Evolutionary conservation across 2,888 invertebrate genomes (phyloP).

Genomic region (Chelonus formosanus): DNA sequence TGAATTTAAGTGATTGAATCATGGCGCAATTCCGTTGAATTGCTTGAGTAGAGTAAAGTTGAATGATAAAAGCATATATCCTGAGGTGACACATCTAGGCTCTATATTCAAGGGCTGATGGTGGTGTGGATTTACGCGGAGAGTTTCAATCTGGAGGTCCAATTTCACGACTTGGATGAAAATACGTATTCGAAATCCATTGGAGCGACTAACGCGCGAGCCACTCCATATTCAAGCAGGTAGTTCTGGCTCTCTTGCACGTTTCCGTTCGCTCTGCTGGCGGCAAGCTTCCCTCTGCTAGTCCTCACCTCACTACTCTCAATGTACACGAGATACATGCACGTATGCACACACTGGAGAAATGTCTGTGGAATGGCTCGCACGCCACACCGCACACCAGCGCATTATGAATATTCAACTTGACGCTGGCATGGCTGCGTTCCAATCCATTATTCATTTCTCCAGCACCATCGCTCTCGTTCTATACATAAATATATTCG

Average conservation of each 20-base stretch:
- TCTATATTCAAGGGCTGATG: background rate
- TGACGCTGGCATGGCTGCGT: constrained; percentile 58
- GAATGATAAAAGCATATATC: background rate
- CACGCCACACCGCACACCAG: constrained; percentile 36
- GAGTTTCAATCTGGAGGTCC: constrained; percentile 50
- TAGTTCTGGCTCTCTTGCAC: constrained; percentile 35
- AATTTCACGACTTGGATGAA: constrained; percentile 48
- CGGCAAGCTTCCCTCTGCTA: constrained; percentile 12
- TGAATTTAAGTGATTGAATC: constrained; percentile 1
- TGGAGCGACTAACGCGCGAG: constrained; percentile 45
- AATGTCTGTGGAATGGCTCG: constrained; percentile 5
- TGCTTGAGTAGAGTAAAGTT: background rate
- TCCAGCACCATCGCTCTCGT: constrained; percentile 51
- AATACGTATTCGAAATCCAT: constrained; percentile 45
- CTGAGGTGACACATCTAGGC: constrained; percentile 1
- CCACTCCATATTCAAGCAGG: constrained; percentile 50
- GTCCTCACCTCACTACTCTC: constrained; percentile 24
- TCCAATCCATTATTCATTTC: constrained; percentile 64
- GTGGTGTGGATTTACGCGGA: constrained; percentile 11
- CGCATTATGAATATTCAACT: constrained; percentile 59
- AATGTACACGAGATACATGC: constrained; percentile 5
- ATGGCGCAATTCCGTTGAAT: background rate
- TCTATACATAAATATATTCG: constrained; percentile 23
- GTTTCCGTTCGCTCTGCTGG: constrained; percentile 16
- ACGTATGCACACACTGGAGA: constrained; percentile 3